Conservation (phyloP, 2,113 vertebrate genomes). For the Hippocampus mohnikei region DNA sequence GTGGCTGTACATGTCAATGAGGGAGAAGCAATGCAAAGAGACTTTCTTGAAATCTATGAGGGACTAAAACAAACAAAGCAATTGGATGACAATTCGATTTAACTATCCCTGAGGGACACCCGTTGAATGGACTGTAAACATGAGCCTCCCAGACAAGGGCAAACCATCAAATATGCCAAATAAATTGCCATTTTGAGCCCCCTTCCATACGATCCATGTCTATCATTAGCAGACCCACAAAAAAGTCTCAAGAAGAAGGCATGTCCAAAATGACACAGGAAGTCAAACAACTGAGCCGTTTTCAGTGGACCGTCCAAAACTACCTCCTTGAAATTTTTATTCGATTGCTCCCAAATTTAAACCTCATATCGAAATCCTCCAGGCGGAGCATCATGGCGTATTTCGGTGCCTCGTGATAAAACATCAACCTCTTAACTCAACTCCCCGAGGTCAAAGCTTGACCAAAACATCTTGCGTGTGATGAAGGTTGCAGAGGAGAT, state of each 20-base stretch:
- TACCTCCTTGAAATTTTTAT: no score
- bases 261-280: no score
- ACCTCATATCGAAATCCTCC: neutral
- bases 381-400: no score
- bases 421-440: neutral
- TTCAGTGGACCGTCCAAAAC: no score
- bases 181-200: no score
- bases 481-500: neutral
- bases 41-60: neutral
- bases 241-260: no score
- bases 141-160: neutral
- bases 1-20: constrained; percentile 54
- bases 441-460: neutral
- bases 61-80: neutral
- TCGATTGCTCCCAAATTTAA: no score
- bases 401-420: neutral
- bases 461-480: neutral
- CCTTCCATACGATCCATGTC: no score
- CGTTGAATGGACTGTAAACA: neutral
- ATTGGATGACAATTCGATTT: neutral
- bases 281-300: no score
- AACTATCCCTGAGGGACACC: neutral
- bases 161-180: no score
- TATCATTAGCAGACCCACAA: no score
- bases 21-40: neutral